Evolutionary conservation across 2,113 vertebrate genomes (phyloP).

Genomic region (Oreotrochilus melanogaster): DNA sequence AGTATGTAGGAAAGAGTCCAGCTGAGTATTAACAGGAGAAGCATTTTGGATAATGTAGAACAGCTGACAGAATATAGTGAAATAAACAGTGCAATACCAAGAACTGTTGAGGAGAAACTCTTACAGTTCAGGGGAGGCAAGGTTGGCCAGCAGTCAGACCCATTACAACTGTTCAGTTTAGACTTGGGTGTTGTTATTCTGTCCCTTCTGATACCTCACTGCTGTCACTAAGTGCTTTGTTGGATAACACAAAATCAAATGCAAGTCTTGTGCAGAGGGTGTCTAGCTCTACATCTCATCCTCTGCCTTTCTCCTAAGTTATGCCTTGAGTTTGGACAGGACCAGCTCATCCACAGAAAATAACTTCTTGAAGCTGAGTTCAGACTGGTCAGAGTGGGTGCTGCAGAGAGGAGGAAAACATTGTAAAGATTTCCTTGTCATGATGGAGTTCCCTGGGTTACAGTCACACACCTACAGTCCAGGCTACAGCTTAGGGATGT

Average conservation of each 20-base stretch:
- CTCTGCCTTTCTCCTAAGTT: background rate
- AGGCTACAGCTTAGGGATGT: background rate
- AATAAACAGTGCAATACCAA: constrained; percentile 59
- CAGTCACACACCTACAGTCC: background rate
- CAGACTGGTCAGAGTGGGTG: background rate
- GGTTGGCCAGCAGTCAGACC: constrained; percentile 57
- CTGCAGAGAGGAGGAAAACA: background rate
- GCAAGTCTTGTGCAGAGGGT: background rate
- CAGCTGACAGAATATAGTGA: constrained; percentile 71
- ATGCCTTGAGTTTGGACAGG: background rate
- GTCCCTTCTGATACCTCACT: background rate
- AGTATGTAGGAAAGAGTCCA: constrained; percentile 72
- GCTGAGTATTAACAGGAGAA: constrained; percentile 74
- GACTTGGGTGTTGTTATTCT: background rate
- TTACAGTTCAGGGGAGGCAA: constrained; percentile 64
- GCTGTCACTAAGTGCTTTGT: background rate
- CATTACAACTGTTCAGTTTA: background rate
- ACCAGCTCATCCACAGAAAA: background rate
- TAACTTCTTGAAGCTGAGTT: background rate
- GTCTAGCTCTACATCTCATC: background rate
- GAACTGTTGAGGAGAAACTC: constrained; percentile 38
- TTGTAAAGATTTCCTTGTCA: background rate
- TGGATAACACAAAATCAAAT: background rate
- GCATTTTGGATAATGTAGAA: constrained; percentile 70
- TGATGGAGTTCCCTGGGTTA: background rate